Conservation (phyloP, 2,797 vertebrate species). For the Pygocentrus nattereri region DNA sequence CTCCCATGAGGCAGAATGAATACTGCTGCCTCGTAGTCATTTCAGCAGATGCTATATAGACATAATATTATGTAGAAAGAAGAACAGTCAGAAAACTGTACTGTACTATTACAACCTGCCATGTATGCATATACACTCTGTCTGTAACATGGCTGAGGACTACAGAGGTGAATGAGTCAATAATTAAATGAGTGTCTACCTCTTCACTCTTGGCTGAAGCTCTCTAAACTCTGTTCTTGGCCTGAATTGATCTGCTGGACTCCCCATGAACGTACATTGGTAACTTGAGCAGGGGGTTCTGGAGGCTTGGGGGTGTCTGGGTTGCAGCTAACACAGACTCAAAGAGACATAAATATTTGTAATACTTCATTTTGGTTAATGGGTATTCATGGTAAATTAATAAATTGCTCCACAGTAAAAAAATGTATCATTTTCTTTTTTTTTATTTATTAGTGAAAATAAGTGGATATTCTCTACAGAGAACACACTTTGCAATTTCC, state of each 20-base stretch:
- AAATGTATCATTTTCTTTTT: no score
- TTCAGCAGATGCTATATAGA: not conserved
- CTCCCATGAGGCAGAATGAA: not conserved
- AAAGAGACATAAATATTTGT: no score
- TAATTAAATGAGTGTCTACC: conserved; percentile 41
- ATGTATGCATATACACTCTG: not conserved
- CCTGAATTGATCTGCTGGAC: conserved; percentile 19
- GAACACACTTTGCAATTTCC: no score
- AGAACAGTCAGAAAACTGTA: not conserved
- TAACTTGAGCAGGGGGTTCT: not conserved
- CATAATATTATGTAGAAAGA: not conserved
- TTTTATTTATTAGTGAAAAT: no score
- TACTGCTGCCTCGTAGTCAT: not conserved
- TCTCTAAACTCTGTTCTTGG: conserved; percentile 5
- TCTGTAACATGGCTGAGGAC: no score
- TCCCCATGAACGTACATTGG: not conserved
- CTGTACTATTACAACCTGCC: not conserved
- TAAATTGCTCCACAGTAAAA: no score
- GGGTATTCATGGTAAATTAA: no score
- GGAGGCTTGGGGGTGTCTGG: not conserved
- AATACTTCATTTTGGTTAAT: no score
- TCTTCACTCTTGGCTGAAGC: conserved; percentile 4
- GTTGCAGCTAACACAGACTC: not conserved
- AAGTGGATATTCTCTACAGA: no score
- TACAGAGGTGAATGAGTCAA: conserved; percentile 49